Evolutionary conservation across 2,888 invertebrate genomes (phyloP), one percentile per base, ranked within the genome.

Genomic region (Perdita meconis): DNA sequence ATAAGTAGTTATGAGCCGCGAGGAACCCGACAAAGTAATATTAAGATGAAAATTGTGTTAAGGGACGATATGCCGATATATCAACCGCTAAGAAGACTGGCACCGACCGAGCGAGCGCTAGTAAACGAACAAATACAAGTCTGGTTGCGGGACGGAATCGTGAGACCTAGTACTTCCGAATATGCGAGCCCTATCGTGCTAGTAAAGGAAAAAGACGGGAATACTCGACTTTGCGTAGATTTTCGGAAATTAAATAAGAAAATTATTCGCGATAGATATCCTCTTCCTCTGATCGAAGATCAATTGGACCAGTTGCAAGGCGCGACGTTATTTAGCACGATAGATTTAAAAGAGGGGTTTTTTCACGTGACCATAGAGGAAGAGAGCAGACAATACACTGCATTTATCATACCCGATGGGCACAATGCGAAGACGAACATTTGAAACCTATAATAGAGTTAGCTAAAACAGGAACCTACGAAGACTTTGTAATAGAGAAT

Each of bases 251-350:
- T 56, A 0, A 56, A 56, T 12, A 56, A 12, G 2, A 56, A 38
- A 36, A 36, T 36, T 2, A 4, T 55, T 3, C 16, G 19, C 10
- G 36, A 36, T 36, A 10, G 22, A 12, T 56, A 22, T 19, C 38
- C 38, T 13, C 36, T 56, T 22, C 56, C 56, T 19, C 4, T 56
- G 5, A 56, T 56, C 0, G 38, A 56, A 2, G 56, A 56, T 19
- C 56, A 38, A 24, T 12, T 40, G 2, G 38, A 56, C 19, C 6
- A 1, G 2, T 12, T 36, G 8, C 26, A 53, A 12, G 8, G 36
- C 16, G 34, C 55, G 12, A 55, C 2, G n/a, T 0, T 55, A 16
- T 22, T 36, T n/a, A 36, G 19, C 19, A 55, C 36, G 0, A 0
- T 55, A 0, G 19, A 55, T 16, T 16, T 55, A 19, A 55, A 47